These are phyloP conservation scores for Acrossocheilus wenchowensis DNA, from an alignment of 2,797 vertebrate species.

Conservation along the genomic window DNA sequence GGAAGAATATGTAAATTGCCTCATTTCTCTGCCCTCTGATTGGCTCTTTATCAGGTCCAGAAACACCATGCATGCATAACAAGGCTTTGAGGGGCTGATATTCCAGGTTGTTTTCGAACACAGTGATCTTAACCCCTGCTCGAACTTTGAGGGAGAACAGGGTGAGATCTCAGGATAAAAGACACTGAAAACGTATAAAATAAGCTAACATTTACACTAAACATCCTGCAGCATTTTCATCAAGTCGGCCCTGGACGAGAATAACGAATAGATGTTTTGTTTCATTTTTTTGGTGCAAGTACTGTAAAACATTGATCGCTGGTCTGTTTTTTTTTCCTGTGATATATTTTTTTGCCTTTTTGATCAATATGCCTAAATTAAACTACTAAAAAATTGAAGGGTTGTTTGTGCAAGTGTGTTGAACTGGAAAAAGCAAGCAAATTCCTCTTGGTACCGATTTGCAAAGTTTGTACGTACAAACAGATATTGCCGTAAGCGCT, in stretches of 20 bases:
- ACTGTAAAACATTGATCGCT: slow-evolving; percentile 20
- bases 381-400: slow-evolving; percentile 21
- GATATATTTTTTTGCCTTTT: slow-evolving; percentile 35
- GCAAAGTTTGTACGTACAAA: slow-evolving; percentile 14
- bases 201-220: slow-evolving; percentile 2
- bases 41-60: slow-evolving; percentile 68
- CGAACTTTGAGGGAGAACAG: slow-evolving; percentile 19
- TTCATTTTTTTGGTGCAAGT: neutral
- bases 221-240: neutral
- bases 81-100: slow-evolving; percentile 55
- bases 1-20: slow-evolving; percentile 74
- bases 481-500: neutral
- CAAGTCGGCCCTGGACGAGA: neutral
- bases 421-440: slow-evolving; percentile 12
- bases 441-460: slow-evolving; percentile 13
- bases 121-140: neutral
- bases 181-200: neutral
- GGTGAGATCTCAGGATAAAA: slow-evolving; percentile 2
- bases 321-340: slow-evolving; percentile 7
- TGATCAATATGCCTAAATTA: slow-evolving; percentile 36
- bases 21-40: slow-evolving; percentile 73
- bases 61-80: slow-evolving; percentile 53
- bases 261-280: slow-evolving; percentile 26
- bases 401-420: slow-evolving; percentile 40
- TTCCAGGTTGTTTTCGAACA: slow-evolving; percentile 49